A percentile compares a stretch with the other conserved stretches of the same genome.
These are phyloP conservation scores for Latrodectus elegans DNA, from an alignment of 2,888 invertebrate genomes.

Conservation along the genomic window DNA sequence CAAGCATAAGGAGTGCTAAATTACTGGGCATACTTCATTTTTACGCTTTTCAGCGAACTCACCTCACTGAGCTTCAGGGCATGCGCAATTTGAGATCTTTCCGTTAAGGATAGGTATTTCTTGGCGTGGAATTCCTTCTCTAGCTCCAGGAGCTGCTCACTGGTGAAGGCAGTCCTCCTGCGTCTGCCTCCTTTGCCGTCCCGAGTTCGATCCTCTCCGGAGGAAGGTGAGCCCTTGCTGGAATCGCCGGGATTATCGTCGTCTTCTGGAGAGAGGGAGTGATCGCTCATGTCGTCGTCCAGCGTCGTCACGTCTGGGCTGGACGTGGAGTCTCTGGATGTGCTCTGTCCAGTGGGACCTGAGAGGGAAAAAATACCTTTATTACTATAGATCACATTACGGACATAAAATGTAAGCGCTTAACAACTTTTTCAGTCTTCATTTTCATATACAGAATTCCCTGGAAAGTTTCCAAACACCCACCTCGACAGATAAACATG, in stretches of 20 bases:
- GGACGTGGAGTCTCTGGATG: conserved; percentile 52
- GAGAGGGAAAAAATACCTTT: neutral
- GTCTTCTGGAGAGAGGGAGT: conserved; percentile 39
- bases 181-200: conserved; percentile 77
- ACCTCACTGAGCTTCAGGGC: conserved; percentile 91
- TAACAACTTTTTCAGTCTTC: too few relatives aligned
- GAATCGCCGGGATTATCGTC: neutral
- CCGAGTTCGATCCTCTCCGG: conserved; percentile 9
- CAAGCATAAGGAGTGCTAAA: too few relatives aligned
- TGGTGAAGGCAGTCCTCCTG: conserved; percentile 93
- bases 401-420: too few relatives aligned
- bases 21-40: too few relatives aligned
- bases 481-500: too few relatives aligned
- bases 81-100: conserved; percentile 93
- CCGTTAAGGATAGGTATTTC: conserved; percentile 93
- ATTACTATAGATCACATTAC: too few relatives aligned
- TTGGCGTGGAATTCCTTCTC: conserved; percentile 96
- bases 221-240: neutral
- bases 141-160: conserved; percentile 91
- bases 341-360: conserved; percentile 54
- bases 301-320: conserved; percentile 66
- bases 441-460: too few relatives aligned
- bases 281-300: conserved; percentile 61
- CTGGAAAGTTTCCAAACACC: too few relatives aligned
- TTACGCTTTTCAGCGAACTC: neutral